A percentile compares a stretch with the other conserved stretches of the same genome.
phyloP scores from a whole-genome alignment of 2,113 vertebrate genomes.

The Paramormyrops kingsleyae region DNA sequence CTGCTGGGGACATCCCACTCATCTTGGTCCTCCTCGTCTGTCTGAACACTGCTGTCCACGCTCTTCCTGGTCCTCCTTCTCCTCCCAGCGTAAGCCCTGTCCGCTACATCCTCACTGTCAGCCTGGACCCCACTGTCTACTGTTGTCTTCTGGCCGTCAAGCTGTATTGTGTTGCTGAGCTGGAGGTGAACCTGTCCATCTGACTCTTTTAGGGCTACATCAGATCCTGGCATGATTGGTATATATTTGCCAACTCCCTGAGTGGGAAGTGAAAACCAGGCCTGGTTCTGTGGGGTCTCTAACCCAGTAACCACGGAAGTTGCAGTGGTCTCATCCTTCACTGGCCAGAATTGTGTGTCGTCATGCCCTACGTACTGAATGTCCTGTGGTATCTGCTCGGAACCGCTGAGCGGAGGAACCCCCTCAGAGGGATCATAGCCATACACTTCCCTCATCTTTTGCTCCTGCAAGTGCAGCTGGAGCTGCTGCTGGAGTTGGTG shows the following conservation, averaged over 20 bases:
- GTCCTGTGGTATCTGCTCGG: constrained; percentile 63
- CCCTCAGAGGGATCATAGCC: constrained; percentile 65
- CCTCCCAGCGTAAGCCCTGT: constrained; percentile 74
- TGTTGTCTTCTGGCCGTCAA: constrained; percentile 75
- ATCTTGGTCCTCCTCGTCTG: constrained; percentile 96
- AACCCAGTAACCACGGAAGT: constrained; percentile 59
- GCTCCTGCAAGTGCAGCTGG: constrained; percentile 88
- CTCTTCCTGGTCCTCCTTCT: constrained; percentile 85
- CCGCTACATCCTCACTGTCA: constrained; percentile 84
- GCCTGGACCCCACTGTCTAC: constrained; percentile 94
- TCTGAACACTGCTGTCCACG: constrained; percentile 94
- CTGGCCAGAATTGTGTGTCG: constrained; percentile 62
- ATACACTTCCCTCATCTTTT: constrained; percentile 59
- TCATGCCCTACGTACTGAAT: constrained; percentile 58
- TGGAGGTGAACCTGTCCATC: constrained; percentile 64
- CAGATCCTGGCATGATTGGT: constrained; percentile 57
- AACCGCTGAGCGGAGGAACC: constrained; percentile 55
- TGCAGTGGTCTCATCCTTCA: constrained; percentile 59
- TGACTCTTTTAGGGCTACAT: constrained; percentile 67
- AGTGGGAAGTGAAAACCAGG: constrained; percentile 69
- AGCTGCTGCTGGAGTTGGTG: constrained; percentile 93
- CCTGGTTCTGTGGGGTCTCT: constrained; percentile 62
- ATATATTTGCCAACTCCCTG: constrained; percentile 64
- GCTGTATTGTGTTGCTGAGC: constrained; percentile 58
- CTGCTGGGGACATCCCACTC: constrained; percentile 84